phyloP scores from a whole-genome alignment of 2,113 vertebrate species.

The Myotis lucifugus region DNA sequence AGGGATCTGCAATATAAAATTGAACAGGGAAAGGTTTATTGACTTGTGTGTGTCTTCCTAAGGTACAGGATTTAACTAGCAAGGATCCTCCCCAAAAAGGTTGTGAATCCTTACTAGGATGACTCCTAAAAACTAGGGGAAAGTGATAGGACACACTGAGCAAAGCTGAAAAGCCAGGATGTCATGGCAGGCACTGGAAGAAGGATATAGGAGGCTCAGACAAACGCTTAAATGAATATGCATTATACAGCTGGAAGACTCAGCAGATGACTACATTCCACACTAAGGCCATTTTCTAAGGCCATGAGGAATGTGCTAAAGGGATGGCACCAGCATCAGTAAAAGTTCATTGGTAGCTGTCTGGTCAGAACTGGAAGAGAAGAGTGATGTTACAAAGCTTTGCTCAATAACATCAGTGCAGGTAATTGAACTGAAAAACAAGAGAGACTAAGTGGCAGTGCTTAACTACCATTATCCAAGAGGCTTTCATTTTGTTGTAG shows the following conservation, averaged over 20 bases:
- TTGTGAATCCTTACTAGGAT: neutral
- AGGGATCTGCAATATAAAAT: neutral
- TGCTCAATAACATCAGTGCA: neutral
- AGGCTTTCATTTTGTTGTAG: neutral
- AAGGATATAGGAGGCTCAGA: rapidly evolving
- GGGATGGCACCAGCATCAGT: neutral
- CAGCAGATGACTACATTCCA: too few relatives aligned
- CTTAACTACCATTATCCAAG: neutral
- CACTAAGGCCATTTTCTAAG: neutral
- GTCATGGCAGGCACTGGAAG: neutral
- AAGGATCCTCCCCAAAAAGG: neutral
- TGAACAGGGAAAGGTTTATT: neutral
- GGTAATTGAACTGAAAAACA: neutral
- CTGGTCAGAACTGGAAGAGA: neutral
- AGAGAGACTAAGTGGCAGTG: neutral
- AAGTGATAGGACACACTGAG: neutral
- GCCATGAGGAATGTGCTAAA: neutral
- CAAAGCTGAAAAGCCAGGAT: neutral
- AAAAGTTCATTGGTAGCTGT: neutral
- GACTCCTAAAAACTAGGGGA: neutral
- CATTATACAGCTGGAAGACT: neutral
- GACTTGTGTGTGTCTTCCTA: neutral
- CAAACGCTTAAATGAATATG: neutral
- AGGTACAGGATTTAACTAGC: neutral
- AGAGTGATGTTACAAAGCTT: neutral